Conservation (phyloP, 2,888 invertebrate species). For the Morinoia aosen region DNA sequence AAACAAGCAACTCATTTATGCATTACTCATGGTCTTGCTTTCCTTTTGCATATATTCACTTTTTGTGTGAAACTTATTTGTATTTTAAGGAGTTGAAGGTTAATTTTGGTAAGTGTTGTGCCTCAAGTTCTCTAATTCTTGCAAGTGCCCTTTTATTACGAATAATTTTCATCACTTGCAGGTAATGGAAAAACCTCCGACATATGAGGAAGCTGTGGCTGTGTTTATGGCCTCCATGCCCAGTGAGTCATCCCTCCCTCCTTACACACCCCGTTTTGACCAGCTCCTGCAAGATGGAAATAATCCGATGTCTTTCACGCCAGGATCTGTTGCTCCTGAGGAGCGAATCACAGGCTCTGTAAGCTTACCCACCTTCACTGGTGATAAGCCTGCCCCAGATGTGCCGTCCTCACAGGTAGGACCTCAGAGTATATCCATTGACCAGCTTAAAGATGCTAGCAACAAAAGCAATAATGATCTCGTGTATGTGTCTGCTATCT, state of each 20-base stretch:
- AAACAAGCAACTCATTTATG: no score
- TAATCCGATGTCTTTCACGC: background rate
- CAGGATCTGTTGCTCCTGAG: background rate
- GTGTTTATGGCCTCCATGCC: conserved; percentile 32
- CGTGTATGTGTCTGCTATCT: background rate
- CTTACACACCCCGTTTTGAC: conserved; percentile 52
- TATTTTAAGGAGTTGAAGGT: background rate
- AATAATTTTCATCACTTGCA: conserved; percentile 36
- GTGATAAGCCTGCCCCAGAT: conserved; percentile 15
- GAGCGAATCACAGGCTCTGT: conserved; percentile 22
- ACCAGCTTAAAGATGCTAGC: background rate
- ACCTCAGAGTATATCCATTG: conserved; percentile 27
- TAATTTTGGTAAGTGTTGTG: background rate
- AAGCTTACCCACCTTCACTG: conserved; percentile 32
- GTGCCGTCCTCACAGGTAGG: background rate
- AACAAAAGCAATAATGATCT: background rate
- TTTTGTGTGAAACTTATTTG: no score
- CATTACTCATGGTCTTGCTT: no score
- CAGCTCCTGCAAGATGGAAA: conserved; percentile 30
- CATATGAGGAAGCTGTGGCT: conserved; percentile 63
- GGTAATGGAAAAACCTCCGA: conserved; percentile 63
- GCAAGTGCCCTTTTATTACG: background rate
- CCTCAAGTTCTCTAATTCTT: background rate
- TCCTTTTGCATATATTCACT: no score
- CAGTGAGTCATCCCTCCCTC: conserved; percentile 57